Conservation (phyloP, 2,797 vertebrate species). For the Potorous gilbertii region DNA sequence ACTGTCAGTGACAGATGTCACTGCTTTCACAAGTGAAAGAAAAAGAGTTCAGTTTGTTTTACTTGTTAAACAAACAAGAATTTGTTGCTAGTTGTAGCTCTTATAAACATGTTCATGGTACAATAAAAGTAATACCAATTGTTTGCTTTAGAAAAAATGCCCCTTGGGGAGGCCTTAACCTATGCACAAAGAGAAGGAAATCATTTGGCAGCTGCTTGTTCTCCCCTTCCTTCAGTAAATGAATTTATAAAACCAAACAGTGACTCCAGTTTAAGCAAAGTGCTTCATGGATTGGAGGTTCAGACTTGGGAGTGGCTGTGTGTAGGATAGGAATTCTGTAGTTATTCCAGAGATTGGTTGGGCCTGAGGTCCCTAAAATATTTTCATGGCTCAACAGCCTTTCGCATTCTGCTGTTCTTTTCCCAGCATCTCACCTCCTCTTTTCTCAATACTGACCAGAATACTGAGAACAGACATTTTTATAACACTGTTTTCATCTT, state of each 20-base stretch:
- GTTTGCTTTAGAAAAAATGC: background rate
- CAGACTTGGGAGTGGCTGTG: background rate
- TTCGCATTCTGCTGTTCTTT: slow-evolving; percentile 26
- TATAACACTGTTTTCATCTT: background rate
- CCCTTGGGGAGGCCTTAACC: background rate
- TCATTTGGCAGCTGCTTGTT: background rate
- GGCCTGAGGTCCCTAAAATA: slow-evolving; percentile 19
- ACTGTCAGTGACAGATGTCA: background rate
- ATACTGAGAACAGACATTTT: background rate
- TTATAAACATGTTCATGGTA: background rate
- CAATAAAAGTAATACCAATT: background rate
- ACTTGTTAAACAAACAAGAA: background rate
- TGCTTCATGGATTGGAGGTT: background rate
- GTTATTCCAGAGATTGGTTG: background rate
- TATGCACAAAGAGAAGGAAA: background rate
- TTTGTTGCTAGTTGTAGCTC: background rate
- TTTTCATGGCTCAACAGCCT: slow-evolving; percentile 1
- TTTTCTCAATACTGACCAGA: background rate
- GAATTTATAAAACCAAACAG: background rate
- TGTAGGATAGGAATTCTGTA: background rate
- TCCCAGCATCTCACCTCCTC: slow-evolving; percentile 17
- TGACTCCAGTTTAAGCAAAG: background rate
- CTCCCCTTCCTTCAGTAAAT: background rate
- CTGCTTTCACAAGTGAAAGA: background rate
- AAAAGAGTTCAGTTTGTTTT: background rate